Evolutionary conservation across 2,113 vertebrate genomes (phyloP), one percentile per base, ranked within the genome.

Genomic region (Alligator mississippiensis): DNA sequence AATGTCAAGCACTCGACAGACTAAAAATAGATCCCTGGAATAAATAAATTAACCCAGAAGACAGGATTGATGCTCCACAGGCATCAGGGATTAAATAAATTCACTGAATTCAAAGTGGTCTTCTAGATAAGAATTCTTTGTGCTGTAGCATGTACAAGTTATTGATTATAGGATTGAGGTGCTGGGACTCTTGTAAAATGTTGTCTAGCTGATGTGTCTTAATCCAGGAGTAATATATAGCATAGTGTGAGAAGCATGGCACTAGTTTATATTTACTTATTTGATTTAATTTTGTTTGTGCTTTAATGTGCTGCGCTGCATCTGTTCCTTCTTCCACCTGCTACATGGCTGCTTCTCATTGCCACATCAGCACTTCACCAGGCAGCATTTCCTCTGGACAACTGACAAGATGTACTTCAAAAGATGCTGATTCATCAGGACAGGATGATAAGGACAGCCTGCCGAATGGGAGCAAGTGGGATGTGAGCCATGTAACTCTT

Each of bases 121-220:
- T 74, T 90, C 86, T 92, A 95, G 96, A 95, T 95, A 96, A 96
- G 95, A 84, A 91, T 88, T 93, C 93, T 94, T 96, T 96, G 95
- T 97, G 95, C 93, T 70, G 82, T 93, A 93, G 94, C 94, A 96
- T 93, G 95, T 95, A 83, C 93, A 87, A 86, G 60, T 92, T 94
- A 96, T 96, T 96, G 95, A 94, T 95, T 90, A 21, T 81, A 85
- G 95, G 86, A 82, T 74, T 55, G 95, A 91, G 95, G 96, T 90
- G 95, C 86, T 95, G 88, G 86, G 93, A 68, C 95, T 83, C 95
- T 79, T 91, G 93, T 90, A 90, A 77, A 85, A 90, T 76, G 92
- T 79, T 25, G 92, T 80, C 74, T 60, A 80, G 76, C 58, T 88
- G 89, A 88, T 68, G 4, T 0, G 74, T 64, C 62, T 94, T 74